These are phyloP conservation scores for Dascyllus trimaculatus DNA, from an alignment of 2,113 vertebrate genomes.

Conservation along the genomic window DNA sequence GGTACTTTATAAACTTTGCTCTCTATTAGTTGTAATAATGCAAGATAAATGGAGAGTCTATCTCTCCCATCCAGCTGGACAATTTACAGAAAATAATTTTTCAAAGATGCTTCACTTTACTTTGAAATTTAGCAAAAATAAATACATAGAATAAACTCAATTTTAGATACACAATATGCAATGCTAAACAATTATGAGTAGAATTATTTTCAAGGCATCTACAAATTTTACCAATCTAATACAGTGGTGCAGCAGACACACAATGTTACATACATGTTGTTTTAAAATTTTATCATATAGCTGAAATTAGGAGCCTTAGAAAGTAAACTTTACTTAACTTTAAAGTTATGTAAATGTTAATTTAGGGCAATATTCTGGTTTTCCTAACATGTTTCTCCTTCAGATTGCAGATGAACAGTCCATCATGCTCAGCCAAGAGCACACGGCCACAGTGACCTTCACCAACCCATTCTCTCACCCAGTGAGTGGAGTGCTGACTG, in stretches of 20 bases:
- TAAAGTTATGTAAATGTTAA: not conserved
- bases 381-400: not conserved
- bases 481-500: conserved; percentile 74
- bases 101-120: no score
- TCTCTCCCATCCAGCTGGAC: no score
- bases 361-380: not conserved
- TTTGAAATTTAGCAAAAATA: no score
- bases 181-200: not conserved
- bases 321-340: not conserved
- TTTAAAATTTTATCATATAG: not conserved
- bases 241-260: no score
- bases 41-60: no score
- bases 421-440: conserved; percentile 33
- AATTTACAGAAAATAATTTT: no score
- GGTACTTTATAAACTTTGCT: conserved; percentile 56
- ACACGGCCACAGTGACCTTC: conserved; percentile 72
- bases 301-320: not conserved
- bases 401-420: conserved; percentile 71
- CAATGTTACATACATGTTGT: no score
- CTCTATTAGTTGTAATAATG: no score
- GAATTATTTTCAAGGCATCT: no score
- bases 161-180: not conserved
- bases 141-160: no score
- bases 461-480: conserved; percentile 73
- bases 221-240: no score